These are phyloP conservation scores for Drosophila anomelani DNA, from an alignment of 2,888 invertebrate genomes.

Conservation along the genomic window DNA sequence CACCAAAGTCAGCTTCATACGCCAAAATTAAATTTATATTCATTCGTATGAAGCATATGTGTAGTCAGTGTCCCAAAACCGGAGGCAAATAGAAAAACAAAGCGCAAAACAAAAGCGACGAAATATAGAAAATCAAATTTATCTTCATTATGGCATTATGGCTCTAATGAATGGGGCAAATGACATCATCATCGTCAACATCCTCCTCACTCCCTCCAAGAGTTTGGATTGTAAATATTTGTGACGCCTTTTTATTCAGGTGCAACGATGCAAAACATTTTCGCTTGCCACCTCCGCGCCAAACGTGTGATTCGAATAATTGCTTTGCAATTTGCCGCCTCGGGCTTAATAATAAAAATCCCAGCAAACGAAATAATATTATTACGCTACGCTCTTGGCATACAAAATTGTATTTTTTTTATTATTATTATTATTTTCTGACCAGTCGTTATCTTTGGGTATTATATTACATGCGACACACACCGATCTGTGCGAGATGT, in stretches of 20 bases:
- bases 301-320: constrained; percentile 73
- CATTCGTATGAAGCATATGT: constrained; percentile 15
- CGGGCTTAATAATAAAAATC: constrained; percentile 31
- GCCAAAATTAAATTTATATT: constrained; percentile 26
- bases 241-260: constrained; percentile 55
- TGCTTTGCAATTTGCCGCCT: constrained; percentile 69
- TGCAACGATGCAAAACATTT: constrained; percentile 72
- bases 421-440: constrained; percentile 21
- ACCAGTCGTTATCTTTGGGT: constrained; percentile 40
- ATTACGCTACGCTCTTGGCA: constrained; percentile 62
- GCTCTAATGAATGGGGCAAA: constrained; percentile 52
- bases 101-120: constrained; percentile 45
- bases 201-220: constrained; percentile 1
- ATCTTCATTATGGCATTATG: constrained; percentile 69
- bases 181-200: constrained; percentile 68
- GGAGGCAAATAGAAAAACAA: constrained; percentile 22
- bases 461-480: constrained; percentile 56
- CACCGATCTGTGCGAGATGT: constrained; percentile 45
- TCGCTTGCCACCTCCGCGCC: constrained; percentile 53
- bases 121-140: constrained; percentile 69
- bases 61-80: constrained; percentile 14
- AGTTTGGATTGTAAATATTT: constrained; percentile 39
- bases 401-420: constrained; percentile 53
- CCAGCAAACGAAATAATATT: constrained; percentile 49
- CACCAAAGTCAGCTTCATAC: not conserved